Base-by-base conservation (phyloP, 2,797 vertebrate genomes). In the Crenuchus spilurus region DNA sequence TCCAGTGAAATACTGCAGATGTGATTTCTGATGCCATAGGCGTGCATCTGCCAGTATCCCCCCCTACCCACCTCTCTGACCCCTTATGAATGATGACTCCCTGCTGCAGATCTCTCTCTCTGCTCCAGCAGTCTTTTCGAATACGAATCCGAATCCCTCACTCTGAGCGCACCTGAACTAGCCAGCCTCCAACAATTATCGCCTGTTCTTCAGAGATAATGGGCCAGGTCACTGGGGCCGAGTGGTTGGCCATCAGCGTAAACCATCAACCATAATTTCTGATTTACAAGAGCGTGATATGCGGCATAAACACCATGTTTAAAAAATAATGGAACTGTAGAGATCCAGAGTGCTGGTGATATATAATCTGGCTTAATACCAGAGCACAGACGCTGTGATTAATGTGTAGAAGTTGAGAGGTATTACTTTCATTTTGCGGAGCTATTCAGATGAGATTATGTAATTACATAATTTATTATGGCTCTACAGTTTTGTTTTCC, bases 131-230 rank as follows among this genome's bases (percentile, higher is more conserved):
- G 37, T 28, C 30, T 68, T 61, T 42, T 61, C 44, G 35, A 26
- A 13, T 5, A 41, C 2, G 13, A 24, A 41, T 14, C 7, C 35
- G 16, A 55, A 16, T 6, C 58, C 13, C 1, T 11, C 6, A 35
- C n/a, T 42, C 35, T 8, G 18, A 37, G 46, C 39, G 1, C 39
- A 48, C 63, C 64, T 68, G 11, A 8, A 28, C 8, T 9, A 44
- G n/a, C 2, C 1, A 24, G 22, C 16, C 33, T 52, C 22, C 55
- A 42, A 61, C 67, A 55, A 61, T 62, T 62, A 68, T 28, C 18
- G 10, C 65, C n/a, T 44, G 22, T 61, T 68, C 55, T 68, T 5
- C n/a, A 33, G 55, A 30, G 54, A 54, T 68, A 61, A 69, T 75
- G 35, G 42, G 44, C 22, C 24, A 7, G 58, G 70, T 63, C 70